Evolutionary conservation across 1,140 invertebrate species (phyloP).

Genomic region (Ceratina japonica): DNA sequence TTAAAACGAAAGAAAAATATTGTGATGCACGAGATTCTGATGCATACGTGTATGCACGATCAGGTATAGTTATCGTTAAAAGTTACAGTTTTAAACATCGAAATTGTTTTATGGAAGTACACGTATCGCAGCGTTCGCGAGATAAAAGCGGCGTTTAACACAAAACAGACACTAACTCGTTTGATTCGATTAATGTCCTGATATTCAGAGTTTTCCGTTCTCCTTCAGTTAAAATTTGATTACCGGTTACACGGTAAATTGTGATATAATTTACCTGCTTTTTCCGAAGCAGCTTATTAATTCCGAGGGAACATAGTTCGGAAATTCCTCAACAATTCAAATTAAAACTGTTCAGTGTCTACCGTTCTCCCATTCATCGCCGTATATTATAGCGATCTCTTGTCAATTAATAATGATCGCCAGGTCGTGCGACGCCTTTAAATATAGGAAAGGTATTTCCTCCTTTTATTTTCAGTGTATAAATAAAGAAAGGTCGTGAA

Average conservation of each 20-base stretch:
- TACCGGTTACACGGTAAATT: slow-evolving; percentile 4
- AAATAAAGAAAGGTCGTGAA: no score
- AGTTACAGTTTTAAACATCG: no score
- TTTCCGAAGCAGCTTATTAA: not conserved
- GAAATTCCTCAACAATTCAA: not conserved
- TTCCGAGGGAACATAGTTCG: not conserved
- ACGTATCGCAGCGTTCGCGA: not conserved
- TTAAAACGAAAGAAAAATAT: no score
- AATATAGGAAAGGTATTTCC: no score
- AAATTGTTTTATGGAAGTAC: not conserved
- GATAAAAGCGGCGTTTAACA: not conserved
- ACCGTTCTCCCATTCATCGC: no score
- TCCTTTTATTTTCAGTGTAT: no score
- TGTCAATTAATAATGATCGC: no score
- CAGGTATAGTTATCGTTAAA: no score
- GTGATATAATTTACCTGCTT: not conserved
- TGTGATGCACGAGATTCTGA: no score
- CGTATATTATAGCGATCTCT: no score
- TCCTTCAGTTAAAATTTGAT: not conserved
- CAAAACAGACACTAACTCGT: not conserved
- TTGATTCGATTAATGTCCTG: slow-evolving; percentile 1
- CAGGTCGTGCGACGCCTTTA: no score
- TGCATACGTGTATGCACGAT: not conserved
- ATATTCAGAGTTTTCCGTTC: not conserved
- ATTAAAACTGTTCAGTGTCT: not conserved